These are phyloP conservation scores for Tapirus indicus DNA, from an alignment of 2,797 vertebrate species.

Conservation along the genomic window DNA sequence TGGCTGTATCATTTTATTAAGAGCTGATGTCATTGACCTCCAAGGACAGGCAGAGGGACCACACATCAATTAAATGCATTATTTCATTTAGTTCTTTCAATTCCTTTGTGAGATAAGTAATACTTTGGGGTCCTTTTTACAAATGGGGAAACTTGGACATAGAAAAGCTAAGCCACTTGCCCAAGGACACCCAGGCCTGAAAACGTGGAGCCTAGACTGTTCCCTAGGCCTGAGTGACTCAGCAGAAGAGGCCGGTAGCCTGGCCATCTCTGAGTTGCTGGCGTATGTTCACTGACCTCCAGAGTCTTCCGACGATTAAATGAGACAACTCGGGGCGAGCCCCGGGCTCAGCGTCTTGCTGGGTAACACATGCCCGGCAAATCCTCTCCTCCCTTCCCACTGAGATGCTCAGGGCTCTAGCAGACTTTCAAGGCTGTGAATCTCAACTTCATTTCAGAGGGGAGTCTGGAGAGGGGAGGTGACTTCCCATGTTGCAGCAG, in stretches of 20 bases:
- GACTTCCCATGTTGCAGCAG: neutral
- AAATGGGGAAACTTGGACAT: neutral
- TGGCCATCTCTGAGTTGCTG: neutral
- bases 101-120: neutral
- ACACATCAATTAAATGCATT: neutral
- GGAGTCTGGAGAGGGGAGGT: neutral
- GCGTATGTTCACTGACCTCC: neutral
- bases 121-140: neutral
- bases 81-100: neutral
- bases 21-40: neutral
- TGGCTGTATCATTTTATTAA: neutral
- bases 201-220: neutral
- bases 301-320: neutral
- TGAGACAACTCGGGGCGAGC: neutral
- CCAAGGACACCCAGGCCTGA: neutral
- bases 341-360: neutral
- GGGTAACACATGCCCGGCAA: accelerated
- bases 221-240: neutral
- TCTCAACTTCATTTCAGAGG: neutral
- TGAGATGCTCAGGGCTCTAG: too few relatives aligned
- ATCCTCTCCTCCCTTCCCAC: neutral
- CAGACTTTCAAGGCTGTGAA: neutral
- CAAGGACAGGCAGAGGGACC: neutral
- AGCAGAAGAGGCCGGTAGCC: too few relatives aligned
- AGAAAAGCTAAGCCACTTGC: neutral